Evolutionary conservation across 2,113 vertebrate species (phyloP).

Genomic region (Aix galericulata): DNA sequence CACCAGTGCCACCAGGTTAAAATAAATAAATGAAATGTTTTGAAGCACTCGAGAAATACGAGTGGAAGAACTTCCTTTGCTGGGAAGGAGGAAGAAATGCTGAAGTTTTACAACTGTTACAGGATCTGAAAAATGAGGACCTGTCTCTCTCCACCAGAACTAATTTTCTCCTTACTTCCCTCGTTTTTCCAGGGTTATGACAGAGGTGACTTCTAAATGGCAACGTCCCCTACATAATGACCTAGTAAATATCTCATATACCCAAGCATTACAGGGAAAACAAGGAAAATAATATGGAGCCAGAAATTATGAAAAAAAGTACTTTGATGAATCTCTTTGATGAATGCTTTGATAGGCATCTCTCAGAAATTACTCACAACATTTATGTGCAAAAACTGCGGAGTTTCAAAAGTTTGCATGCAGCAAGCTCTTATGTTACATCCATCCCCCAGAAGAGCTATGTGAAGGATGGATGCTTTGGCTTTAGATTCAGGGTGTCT

Average conservation of each 20-base stretch:
- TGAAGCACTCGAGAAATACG: not conserved
- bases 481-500: not conserved
- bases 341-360: not conserved
- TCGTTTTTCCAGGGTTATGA: not conserved
- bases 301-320: not conserved
- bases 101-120: not conserved
- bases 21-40: not conserved
- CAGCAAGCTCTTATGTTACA: not conserved
- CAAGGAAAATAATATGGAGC: not conserved
- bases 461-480: not conserved
- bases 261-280: not conserved
- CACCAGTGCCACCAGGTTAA: not conserved
- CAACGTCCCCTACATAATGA: not conserved
- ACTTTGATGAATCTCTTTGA: not conserved
- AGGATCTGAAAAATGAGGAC: not conserved
- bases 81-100: not conserved
- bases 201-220: not conserved
- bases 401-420: not conserved
- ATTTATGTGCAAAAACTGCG: conserved; percentile 5
- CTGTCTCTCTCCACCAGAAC: not conserved
- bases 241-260: not conserved
- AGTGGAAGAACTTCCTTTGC: not conserved
- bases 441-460: not conserved
- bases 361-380: not conserved
- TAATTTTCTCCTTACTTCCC: not conserved